Conservation (phyloP, 2,113 vertebrate species). For the Athene cunicularia region DNA sequence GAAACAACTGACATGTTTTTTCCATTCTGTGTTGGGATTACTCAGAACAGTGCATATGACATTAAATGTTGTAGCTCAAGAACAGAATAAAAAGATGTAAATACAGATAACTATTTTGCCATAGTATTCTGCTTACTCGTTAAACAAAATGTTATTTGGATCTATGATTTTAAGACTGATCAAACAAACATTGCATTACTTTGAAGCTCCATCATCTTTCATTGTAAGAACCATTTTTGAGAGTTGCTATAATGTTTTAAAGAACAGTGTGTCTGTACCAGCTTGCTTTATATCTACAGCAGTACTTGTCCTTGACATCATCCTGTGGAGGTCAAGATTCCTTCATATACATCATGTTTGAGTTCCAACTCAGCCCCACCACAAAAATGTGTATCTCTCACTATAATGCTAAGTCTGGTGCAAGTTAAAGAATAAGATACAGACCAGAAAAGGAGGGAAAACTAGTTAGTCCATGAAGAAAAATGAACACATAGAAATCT, state of each 20-base stretch:
- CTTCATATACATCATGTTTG: not conserved
- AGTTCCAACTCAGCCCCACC: not conserved
- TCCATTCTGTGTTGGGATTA: conserved; percentile 51
- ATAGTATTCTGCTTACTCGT: not conserved
- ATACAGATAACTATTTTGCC: not conserved
- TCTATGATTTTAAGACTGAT: not conserved
- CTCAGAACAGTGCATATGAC: not conserved
- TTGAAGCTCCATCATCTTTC: not conserved
- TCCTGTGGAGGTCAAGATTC: not conserved
- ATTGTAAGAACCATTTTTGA: not conserved
- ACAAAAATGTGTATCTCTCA: not conserved
- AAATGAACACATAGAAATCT: not conserved
- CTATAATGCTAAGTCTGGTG: not conserved
- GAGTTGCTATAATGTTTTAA: not conserved
- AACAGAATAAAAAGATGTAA: not conserved
- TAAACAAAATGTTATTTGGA: not conserved
- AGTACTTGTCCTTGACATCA: not conserved
- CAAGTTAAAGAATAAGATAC: not conserved
- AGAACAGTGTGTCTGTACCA: not conserved
- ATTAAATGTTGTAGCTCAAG: not conserved
- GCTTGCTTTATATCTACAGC: not conserved
- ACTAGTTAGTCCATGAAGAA: not conserved
- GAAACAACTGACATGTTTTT: conserved; percentile 58
- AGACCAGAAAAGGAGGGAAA: not conserved
- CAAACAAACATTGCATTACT: not conserved